These are phyloP conservation scores for Priocnemis perturbator DNA, from an alignment of 2,888 invertebrate genomes.

Conservation along the genomic window DNA sequence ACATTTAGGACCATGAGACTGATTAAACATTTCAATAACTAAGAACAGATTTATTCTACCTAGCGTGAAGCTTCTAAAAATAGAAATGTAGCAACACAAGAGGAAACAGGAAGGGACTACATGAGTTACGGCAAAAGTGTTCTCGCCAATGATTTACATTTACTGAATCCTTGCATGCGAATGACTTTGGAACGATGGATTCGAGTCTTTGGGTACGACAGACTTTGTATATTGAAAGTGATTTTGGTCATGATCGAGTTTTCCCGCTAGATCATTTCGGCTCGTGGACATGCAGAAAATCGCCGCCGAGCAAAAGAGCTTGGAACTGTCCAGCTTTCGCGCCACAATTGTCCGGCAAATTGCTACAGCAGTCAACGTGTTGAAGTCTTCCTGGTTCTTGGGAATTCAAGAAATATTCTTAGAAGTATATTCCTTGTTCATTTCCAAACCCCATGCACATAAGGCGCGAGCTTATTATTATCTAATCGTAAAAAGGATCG, in stretches of 20 bases:
- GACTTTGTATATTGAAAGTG: not conserved
- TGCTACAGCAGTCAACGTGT: constrained; percentile 81
- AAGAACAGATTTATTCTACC: no score
- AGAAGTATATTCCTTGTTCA: constrained; percentile 72
- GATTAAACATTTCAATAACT: no score
- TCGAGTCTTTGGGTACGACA: constrained; percentile 81
- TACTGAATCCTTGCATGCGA: constrained; percentile 88
- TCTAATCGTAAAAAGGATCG: not conserved
- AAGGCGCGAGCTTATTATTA: not conserved
- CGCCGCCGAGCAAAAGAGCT: constrained; percentile 71
- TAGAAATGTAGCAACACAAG: no score
- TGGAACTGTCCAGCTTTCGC: not conserved
- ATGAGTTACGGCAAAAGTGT: not conserved
- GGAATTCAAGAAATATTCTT: constrained; percentile 82
- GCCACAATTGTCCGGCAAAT: constrained; percentile 76
- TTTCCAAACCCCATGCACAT: no score
- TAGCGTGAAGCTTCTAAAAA: no score
- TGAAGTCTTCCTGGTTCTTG: constrained; percentile 83
- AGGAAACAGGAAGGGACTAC: no score
- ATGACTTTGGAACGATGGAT: constrained; percentile 89
- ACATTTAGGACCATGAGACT: no score
- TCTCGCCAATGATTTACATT: constrained; percentile 80
- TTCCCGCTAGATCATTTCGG: constrained; percentile 78
- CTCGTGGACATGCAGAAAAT: constrained; percentile 80
- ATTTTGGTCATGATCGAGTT: no score